Base-by-base conservation (phyloP, 2,113 vertebrate species). In the Loxodonta africana region DNA sequence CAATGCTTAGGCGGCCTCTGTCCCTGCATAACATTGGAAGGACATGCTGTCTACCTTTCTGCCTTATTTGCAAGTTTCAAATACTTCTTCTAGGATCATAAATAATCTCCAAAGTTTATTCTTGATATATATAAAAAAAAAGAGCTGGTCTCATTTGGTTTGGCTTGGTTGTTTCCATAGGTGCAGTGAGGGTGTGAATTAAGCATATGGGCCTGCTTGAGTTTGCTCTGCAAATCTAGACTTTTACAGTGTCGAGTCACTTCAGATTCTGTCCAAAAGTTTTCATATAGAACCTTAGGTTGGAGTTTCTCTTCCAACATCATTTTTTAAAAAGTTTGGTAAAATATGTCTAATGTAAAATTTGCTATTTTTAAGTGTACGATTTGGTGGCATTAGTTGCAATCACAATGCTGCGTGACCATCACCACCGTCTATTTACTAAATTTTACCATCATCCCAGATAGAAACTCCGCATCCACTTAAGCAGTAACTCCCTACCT, bases 81-180 rank as follows among this genome's bases (percentile, higher is more conserved):
- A 21, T 78, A 26, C 41, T 92, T 80, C 85, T 94, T 51, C 46
- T 87, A 30, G 86, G 82, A 87, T 60, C 33, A 37, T 33, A 86
- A 91, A 96, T 89, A 67, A 90, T 37, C 73, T 92, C 78, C 51
- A 21, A 1, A 65, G 9, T 23, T 60, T 71, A 60, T 91, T 83
- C 60, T 90, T 44, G 5, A 60, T 33, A 4, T 69, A 14, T 3
- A 60, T 33, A 4, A 14, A 81, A 81, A 83, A 81, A 86, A 51
- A 80, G 10, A 46, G 30, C 60, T 23, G 17, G 23, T 81, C 25
- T 95, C 44, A 17, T 44, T 18, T 15, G 25, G 20, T 67, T 74
- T 53, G 67, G 37, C 14, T 63, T n/a, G 26, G 17, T 46, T 51
- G 11, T 76, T 85, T 62, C 83, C 44, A 28, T 5, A 69, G 15